Evolutionary conservation across 2,888 invertebrate genomes (phyloP), one percentile per base, ranked within the genome.

Genomic region (Diplolepis rosae): DNA sequence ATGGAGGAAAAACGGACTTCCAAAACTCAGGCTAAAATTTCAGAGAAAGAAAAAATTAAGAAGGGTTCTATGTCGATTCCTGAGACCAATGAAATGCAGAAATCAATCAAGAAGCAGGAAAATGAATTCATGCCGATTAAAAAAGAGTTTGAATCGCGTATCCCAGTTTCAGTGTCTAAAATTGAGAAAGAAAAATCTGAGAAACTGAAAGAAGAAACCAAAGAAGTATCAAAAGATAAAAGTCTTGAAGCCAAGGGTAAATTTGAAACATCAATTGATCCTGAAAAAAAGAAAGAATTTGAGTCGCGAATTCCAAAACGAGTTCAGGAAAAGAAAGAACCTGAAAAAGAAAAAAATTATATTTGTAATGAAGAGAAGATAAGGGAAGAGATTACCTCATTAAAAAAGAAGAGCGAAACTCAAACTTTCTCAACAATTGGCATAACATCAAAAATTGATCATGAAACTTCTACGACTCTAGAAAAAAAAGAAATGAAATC

Each of bases 261-360:
- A 39, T 39, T 39, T 39, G 35, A 48, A 48, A 42, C 1, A 42
- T n/a, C 42, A 42, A 11, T 54, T 11, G 69, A 69, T 22, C 13
- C 65, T 0, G 77, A 69, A 2, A 76, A 74, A 15, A 81, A 80
- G 68, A 77, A 75, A 11, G 85, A 85, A 70, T 85, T 82, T 35
- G 86, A 86, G 51, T 86, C 85, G 0, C 79, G 83, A 30, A 86
- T 86, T 56, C 86, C 86, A 2, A 86, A 85, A 69, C 76, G 79
- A 0, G 76, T 83, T 5, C 4, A 68, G 0, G 83, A 85, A 2
- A 83, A 81, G 54, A 69, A 75, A 1, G 32, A 24, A 0, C 79
- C 69, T 0, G 71, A 74, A 65, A 72, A 73, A 1, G 39, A 61
- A 1, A 81, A 83, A 52, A 66, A 79, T 61, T 35, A 48, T 22